Evolutionary conservation across 2,797 vertebrate species (phyloP).

Genomic region (Bufotes viridis): DNA sequence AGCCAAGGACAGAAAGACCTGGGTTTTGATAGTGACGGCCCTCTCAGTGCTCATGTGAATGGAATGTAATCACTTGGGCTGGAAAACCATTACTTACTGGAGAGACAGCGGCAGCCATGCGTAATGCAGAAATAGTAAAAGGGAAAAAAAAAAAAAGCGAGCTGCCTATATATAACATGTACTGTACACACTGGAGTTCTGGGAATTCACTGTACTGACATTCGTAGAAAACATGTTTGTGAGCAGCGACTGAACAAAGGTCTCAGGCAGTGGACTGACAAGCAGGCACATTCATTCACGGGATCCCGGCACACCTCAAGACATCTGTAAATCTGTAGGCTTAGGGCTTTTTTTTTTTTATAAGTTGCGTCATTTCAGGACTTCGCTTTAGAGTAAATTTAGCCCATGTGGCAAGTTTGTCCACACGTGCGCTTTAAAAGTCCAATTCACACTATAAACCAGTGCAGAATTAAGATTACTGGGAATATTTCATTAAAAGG

Average conservation of each 20-base stretch:
- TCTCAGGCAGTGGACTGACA: constrained; percentile 17
- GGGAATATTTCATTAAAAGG: no score
- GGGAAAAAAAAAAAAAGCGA: background rate
- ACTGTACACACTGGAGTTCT: constrained; percentile 24
- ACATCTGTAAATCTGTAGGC: background rate
- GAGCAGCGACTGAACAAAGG: constrained; percentile 8
- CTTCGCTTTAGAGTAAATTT: background rate
- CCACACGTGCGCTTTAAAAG: no score
- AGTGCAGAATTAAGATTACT: no score
- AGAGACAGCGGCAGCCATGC: constrained; percentile 31
- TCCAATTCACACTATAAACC: no score
- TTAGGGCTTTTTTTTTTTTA: background rate
- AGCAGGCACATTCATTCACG: background rate
- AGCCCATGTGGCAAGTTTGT: background rate
- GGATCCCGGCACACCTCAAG: background rate
- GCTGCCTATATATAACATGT: constrained; percentile 17
- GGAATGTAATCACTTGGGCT: constrained; percentile 33
- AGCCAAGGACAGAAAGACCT: background rate
- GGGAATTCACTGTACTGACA: constrained; percentile 17
- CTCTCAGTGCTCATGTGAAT: background rate
- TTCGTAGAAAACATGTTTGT: constrained; percentile 5
- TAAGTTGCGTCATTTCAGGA: background rate
- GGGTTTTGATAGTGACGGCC: background rate
- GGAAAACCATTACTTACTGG: constrained; percentile 36
- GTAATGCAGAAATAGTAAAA: constrained; percentile 1